Evolutionary conservation across 2,888 invertebrate species (phyloP), one percentile per base, ranked within the genome.

Genomic region (Tachina grossa): DNA sequence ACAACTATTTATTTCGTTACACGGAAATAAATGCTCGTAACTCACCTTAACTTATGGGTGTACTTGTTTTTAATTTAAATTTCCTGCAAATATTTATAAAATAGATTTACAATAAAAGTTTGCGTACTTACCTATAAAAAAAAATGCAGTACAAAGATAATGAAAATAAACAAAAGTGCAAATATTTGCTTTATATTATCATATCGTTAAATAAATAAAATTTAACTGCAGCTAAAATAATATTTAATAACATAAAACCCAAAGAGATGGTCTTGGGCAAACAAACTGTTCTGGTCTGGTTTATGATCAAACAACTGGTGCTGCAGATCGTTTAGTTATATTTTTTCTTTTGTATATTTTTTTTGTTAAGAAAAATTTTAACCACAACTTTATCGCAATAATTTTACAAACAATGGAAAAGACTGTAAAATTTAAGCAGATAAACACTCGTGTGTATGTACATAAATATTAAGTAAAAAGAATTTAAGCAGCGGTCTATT

Each of bases 151-250:
- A n/a, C 1, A 19, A 16, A 68, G 41, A 68, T 49, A 57, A 77
- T 66, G 47, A 71, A 59, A 59, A 61, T 47, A 45, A 41, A 72
- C 22, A 53, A 49, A 16, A 45, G 47, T 49, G 53, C 59, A 72
- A 71, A 79, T 80, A 80, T 80, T 72, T 80, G 57, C 57, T 65
- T 65, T 39, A 65, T 55, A 68, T 81, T 81, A 75, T 75, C 81
- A 55, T 75, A 75, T 22, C 61, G 68, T 68, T 63, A 55, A 79
- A 47, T 49, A 75, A 81, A 75, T 75, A 57, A 66, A 59, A 55
- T 81, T 80, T 81, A 68, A 75, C 81, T 81, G 81, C 61, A 71
- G 71, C 49, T 69, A 57, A 69, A 63, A 68, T 16, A 59, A 71
- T 61, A 61, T 74, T 61, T 39, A 79, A 55, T 8, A 79, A 31